Conservation (phyloP, 2,888 invertebrate species). For the Cyaniris semiargus region DNA sequence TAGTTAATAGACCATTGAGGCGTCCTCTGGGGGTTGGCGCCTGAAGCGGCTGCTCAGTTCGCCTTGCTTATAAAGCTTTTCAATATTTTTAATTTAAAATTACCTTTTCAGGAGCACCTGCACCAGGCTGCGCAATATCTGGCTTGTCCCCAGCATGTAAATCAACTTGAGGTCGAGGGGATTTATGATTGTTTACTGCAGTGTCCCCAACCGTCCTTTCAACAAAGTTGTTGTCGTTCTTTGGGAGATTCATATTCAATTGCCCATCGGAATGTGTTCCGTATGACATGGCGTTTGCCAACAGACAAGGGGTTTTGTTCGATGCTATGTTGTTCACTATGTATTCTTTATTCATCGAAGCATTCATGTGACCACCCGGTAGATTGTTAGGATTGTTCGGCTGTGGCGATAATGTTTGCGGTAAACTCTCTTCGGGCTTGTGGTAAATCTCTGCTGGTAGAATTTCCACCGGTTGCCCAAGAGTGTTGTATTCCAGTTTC, state of each 20-base stretch:
- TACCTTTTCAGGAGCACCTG: slow-evolving; percentile 47
- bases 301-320: not conserved
- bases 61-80: not conserved
- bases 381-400: slow-evolving; percentile 45
- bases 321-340: slow-evolving; percentile 48
- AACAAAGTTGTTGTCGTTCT: slow-evolving; percentile 49
- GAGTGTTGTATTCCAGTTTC: slow-evolving; percentile 59
- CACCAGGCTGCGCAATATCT: slow-evolving; percentile 43
- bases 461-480: slow-evolving; percentile 66
- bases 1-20: too few relatives aligned
- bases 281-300: slow-evolving; percentile 48
- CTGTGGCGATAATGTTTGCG: slow-evolving; percentile 65
- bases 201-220: slow-evolving; percentile 66
- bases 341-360: slow-evolving; percentile 67
- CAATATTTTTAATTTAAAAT: not conserved
- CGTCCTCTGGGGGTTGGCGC: not conserved
- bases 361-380: slow-evolving; percentile 55
- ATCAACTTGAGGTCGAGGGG: slow-evolving; percentile 38
- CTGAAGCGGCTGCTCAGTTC: not conserved
- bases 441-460: slow-evolving; percentile 55
- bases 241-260: slow-evolving; percentile 47
- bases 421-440: slow-evolving; percentile 48
- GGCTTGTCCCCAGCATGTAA: slow-evolving; percentile 58
- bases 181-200: slow-evolving; percentile 48
- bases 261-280: slow-evolving; percentile 57